Conservation (phyloP, 2,113 vertebrate species). For the Saccopteryx bilineata region DNA sequence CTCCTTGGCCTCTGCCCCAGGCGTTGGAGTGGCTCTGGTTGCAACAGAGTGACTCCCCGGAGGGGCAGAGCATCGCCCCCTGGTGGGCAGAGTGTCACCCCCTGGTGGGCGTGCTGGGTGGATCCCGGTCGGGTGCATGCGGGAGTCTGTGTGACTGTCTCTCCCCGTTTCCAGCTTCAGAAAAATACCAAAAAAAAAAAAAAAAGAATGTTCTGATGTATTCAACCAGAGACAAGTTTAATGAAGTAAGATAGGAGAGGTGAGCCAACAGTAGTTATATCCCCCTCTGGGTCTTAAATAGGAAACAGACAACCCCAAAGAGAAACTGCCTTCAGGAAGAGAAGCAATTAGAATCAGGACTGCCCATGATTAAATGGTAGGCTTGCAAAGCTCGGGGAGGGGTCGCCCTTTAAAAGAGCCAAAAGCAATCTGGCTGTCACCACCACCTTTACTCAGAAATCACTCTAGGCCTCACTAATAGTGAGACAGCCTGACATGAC, state of each 20-base stretch:
- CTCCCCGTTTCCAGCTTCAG: too few species aligned
- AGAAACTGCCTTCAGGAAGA: not conserved
- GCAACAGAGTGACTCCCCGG: too few species aligned
- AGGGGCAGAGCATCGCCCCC: too few species aligned
- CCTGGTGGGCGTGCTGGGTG: too few species aligned
- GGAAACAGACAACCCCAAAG: slow-evolving; percentile 28
- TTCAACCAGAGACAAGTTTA: not conserved
- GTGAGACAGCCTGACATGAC: not conserved
- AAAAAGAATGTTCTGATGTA: not conserved
- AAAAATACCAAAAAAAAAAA: too few species aligned
- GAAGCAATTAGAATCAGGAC: not conserved
- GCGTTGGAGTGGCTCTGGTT: too few species aligned
- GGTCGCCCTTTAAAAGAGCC: not conserved
- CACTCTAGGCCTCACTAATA: not conserved
- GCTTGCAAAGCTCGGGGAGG: slow-evolving; percentile 25
- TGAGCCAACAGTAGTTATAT: not conserved
- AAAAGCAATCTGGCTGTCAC: not conserved
- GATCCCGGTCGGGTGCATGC: too few species aligned
- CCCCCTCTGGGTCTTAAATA: slow-evolving; percentile 15
- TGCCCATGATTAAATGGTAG: not conserved
- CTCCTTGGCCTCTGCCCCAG: too few species aligned
- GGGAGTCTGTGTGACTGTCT: too few species aligned
- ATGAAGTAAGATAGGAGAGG: not conserved
- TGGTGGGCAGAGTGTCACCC: too few species aligned
- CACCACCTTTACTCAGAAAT: slow-evolving; percentile 60